Evolutionary conservation across 2,888 invertebrate genomes (phyloP).

Genomic region (Zaprionus lineosus): DNA sequence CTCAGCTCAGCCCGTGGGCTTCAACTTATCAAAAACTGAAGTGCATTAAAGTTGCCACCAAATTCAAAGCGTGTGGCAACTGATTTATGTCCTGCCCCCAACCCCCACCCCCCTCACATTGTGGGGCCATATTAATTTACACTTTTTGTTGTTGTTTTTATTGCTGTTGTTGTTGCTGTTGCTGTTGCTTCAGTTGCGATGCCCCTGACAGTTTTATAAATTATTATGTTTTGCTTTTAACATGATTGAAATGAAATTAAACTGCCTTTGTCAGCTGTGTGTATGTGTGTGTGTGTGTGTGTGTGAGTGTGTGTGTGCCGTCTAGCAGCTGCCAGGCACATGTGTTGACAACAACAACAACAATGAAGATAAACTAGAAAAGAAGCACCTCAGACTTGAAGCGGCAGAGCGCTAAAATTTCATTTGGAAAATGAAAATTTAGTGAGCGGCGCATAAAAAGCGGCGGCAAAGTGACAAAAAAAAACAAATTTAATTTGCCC

Average conservation of each 20-base stretch:
- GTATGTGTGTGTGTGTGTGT: constrained; percentile 7
- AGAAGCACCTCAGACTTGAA: constrained; percentile 28
- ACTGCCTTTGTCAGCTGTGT: constrained; percentile 62
- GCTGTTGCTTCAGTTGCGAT: constrained; percentile 11
- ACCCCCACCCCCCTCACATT: constrained; percentile 9
- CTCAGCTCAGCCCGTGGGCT: too few species aligned
- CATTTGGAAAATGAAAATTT: constrained; percentile 76
- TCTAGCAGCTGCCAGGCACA: constrained; percentile 72
- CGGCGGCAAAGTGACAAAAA: constrained; percentile 20
- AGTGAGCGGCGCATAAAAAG: constrained; percentile 48
- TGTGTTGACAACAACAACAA: constrained; percentile 58
- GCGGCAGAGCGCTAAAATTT: constrained; percentile 56
- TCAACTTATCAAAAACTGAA: constrained; percentile 16
- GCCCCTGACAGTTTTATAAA: constrained; percentile 71
- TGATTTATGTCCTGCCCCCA: constrained; percentile 45
- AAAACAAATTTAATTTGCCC: too few species aligned
- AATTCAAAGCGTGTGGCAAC: constrained; percentile 28
- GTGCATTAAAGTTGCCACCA: constrained; percentile 55
- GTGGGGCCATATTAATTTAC: constrained; percentile 63
- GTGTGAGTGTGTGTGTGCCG: constrained; percentile 42
- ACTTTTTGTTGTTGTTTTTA: constrained; percentile 44
- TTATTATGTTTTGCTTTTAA: constrained; percentile 78
- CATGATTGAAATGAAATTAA: constrained; percentile 78
- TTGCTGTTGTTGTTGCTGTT: background rate
- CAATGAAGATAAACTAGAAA: constrained; percentile 67